Evolutionary conservation across 2,113 vertebrate genomes (phyloP), one percentile per base, ranked within the genome.

Genomic region (Onychostruthus taczanowskii): DNA sequence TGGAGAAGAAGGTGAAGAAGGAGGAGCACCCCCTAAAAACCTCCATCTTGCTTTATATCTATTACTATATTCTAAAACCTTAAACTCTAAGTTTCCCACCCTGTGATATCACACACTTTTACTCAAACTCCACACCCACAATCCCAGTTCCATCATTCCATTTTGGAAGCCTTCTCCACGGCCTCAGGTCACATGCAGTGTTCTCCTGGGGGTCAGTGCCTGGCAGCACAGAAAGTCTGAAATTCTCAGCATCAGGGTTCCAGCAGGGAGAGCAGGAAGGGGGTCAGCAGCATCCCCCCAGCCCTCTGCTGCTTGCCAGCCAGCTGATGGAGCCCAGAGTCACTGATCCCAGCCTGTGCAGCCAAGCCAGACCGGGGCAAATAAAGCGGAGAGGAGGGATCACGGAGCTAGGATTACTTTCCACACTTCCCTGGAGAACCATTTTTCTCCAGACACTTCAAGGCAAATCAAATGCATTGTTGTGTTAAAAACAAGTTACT

Each of bases 401-500:
- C 73, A 56, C 2, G 0, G 68, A 78, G 61, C 66, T 56, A 3
- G 73, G 79, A 88, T 91, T 96, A 76, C 43, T 94, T 93, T 94
- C 63, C 49, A 81, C 70, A 56, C 66, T 90, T 88, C 91, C 89
- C 89, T 23, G 74, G 81, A 87, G 66, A 87, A 94, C 44, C 15
- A 61, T 78, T 95, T 95, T 79, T 59, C 88, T 87, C 12, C 70
- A 85, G 55, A 53, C 31, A 50, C 72, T 93, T 59, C 64, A 58
- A 97, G 79, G 87, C 91, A 95, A 96, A 94, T 93, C 75, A 84
- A 89, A 87, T 11, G 90, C 43, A 77, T 49, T 90, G 81, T 68
- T 63, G 79, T 89, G 92, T 93, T 78, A 91, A 82, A 84, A 91
- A 64, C 31, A 73, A 95, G 94, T 85, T 70, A 68, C 90, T 92